These are phyloP conservation scores for Sturnus vulgaris DNA, from an alignment of 2,113 vertebrate genomes.

Conservation along the genomic window DNA sequence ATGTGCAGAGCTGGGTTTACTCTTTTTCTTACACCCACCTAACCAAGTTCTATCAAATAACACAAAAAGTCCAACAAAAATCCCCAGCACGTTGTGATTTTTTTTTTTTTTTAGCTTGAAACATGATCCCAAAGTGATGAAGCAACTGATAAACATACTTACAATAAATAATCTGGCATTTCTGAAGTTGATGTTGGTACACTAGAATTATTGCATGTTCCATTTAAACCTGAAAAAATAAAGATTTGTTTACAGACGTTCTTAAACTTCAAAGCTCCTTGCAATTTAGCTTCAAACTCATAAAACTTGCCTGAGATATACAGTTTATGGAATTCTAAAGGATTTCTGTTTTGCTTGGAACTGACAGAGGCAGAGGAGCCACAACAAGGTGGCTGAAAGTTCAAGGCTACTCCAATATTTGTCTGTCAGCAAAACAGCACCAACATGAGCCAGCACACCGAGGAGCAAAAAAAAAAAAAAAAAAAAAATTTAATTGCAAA, in stretches of 20 bases:
- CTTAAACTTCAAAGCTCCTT: neutral
- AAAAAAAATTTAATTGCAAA: rapidly evolving
- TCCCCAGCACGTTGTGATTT: neutral
- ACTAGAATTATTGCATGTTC: conserved; percentile 83
- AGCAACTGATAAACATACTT: conserved; percentile 65
- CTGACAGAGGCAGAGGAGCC: neutral
- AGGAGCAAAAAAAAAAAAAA: neutral
- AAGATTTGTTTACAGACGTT: neutral
- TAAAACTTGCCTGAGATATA: neutral
- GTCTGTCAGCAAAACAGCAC: neutral
- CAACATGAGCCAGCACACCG: rapidly evolving
- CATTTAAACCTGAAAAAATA: conserved; percentile 75
- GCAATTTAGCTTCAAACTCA: neutral
- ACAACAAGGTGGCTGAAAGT: neutral
- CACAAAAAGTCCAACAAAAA: neutral
- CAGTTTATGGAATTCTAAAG: neutral
- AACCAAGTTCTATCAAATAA: neutral
- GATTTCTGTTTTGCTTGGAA: neutral
- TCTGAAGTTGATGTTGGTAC: conserved; percentile 85
- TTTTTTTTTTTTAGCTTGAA: neutral
- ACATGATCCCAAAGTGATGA: neutral
- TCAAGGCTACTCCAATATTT: neutral
- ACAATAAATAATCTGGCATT: conserved; percentile 91
- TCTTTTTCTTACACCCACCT: neutral
- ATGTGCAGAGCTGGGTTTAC: neutral